Evolutionary conservation across 2,113 vertebrate species (phyloP).

Genomic region (Serilophus lunatus): DNA sequence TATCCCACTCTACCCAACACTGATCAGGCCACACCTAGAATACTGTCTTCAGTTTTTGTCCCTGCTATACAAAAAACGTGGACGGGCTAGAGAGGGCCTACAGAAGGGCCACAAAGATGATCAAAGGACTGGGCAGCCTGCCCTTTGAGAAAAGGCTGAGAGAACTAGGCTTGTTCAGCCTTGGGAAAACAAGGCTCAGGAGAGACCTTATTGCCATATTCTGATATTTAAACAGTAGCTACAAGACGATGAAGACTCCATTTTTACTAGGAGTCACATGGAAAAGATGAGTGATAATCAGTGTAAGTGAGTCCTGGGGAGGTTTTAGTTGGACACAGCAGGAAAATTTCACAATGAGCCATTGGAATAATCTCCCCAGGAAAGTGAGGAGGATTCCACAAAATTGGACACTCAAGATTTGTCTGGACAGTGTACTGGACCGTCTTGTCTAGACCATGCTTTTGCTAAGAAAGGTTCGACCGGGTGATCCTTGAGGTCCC

Average conservation of each 20-base stretch:
- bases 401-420: rapidly evolving
- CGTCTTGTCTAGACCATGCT: background rate
- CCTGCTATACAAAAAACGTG: background rate
- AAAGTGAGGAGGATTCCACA: background rate
- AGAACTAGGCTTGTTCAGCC: background rate
- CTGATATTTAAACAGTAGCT: background rate
- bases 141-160: background rate
- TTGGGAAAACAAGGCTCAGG: background rate
- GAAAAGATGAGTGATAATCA: background rate
- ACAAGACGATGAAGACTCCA: background rate
- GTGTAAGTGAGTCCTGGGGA: background rate
- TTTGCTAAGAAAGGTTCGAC: background rate
- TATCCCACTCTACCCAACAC: background rate
- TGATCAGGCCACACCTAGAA: rapidly evolving
- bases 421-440: background rate
- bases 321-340: background rate
- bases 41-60: background rate
- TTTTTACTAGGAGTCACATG: background rate
- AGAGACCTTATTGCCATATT: background rate
- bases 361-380: background rate
- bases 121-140: background rate
- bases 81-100: background rate
- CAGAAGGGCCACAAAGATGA: background rate
- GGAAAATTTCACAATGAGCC: background rate
- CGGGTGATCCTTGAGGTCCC: background rate